Conservation (phyloP, 2,888 invertebrate species). For the Euclidia mi region DNA sequence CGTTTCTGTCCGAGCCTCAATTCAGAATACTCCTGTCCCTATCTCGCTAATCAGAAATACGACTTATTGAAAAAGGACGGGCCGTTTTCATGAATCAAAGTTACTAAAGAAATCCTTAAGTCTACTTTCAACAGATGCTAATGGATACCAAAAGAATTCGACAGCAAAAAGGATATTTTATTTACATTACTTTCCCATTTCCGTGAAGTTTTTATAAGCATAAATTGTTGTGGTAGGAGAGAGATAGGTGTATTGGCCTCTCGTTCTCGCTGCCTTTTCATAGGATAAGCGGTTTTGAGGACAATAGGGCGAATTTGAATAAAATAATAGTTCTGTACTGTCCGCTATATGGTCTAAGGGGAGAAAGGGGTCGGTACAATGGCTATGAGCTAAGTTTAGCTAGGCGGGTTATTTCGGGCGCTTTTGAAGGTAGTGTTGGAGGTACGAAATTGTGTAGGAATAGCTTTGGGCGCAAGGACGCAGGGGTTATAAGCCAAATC, state of each 20-base stretch:
- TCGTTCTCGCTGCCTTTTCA: conserved; percentile 53
- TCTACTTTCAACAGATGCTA: conserved; percentile 28
- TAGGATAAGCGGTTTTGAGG: conserved; percentile 59
- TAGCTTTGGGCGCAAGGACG: not conserved
- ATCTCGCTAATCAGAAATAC: conserved; percentile 14
- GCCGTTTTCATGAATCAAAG: conserved; percentile 26
- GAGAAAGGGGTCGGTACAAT: conserved; percentile 64
- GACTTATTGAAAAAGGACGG: conserved; percentile 8
- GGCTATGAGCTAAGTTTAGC: conserved; percentile 27
- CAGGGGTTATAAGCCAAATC: not conserved
- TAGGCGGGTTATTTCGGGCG: conserved; percentile 13
- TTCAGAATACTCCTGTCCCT: not conserved
- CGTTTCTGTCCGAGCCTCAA: conserved; percentile 7
- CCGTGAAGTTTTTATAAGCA: conserved; percentile 47
- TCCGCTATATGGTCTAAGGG: conserved; percentile 64
- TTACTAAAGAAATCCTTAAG: conserved; percentile 24
- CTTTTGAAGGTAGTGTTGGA: not conserved
- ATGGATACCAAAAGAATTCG: conserved; percentile 29
- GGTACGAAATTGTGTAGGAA: not conserved
- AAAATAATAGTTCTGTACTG: conserved; percentile 82
- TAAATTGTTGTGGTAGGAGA: conserved; percentile 37
- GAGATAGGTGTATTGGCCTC: conserved; percentile 33
- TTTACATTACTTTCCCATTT: conserved; percentile 50
- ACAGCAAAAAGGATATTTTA: conserved; percentile 39
- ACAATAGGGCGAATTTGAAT: conserved; percentile 80